Evolutionary conservation across 2,888 invertebrate genomes (phyloP).

Genomic region (Agapetus fuscipes): DNA sequence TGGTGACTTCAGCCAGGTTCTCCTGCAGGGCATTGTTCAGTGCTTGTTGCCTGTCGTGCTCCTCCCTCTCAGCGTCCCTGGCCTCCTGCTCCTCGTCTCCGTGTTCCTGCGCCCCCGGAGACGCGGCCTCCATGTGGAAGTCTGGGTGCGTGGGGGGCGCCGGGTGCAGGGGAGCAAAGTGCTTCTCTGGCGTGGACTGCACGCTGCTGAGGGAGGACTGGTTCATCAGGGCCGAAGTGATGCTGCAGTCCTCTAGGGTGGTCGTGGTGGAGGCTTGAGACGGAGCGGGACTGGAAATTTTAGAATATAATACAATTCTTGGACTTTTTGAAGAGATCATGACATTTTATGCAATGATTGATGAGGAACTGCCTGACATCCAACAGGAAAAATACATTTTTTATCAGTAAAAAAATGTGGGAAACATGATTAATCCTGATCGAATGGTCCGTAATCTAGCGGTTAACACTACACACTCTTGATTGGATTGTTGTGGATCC

Average conservation of each 20-base stretch:
- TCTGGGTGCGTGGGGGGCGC: constrained; percentile 27
- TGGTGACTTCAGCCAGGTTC: too few species aligned
- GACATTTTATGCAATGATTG: constrained; percentile 10
- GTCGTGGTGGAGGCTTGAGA: constrained; percentile 60
- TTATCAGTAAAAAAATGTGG: too few species aligned
- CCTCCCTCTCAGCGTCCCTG: constrained; percentile 4
- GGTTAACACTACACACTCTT: too few species aligned
- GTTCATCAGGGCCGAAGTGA: constrained; percentile 14
- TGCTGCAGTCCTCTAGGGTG: constrained; percentile 35
- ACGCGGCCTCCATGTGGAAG: constrained; percentile 23
- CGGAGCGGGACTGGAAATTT: constrained; percentile 50
- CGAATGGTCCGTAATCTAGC: too few species aligned
- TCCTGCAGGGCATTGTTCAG: not conserved
- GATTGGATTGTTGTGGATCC: too few species aligned
- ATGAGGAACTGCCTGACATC: too few species aligned
- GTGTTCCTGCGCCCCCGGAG: constrained; percentile 2
- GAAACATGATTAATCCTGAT: too few species aligned
- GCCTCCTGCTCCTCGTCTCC: constrained; percentile 15
- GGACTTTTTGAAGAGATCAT: too few species aligned
- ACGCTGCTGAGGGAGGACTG: constrained; percentile 24
- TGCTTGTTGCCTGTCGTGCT: constrained; percentile 5
- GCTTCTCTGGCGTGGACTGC: constrained; percentile 32
- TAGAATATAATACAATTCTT: constrained; percentile 2
- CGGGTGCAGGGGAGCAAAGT: constrained; percentile 26
- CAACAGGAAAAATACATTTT: too few species aligned